phyloP scores from a whole-genome alignment of 2,888 invertebrate genomes.

The Calliphora vomitoria region DNA sequence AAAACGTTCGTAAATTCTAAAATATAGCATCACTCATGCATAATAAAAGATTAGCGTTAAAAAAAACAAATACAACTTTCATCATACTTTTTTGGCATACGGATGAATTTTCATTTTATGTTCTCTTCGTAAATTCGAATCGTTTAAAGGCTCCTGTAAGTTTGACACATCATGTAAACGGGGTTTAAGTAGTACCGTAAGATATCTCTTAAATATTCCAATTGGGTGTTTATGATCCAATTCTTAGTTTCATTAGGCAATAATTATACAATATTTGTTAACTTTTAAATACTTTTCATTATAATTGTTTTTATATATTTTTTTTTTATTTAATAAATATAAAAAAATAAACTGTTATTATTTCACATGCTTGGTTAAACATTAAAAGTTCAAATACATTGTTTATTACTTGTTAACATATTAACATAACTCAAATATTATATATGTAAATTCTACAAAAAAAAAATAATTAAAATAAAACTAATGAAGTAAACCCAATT shows the following conservation, averaged over 20 bases:
- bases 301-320: background rate
- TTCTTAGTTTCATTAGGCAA: background rate
- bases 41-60: no score
- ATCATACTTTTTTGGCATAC: no score
- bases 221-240: background rate
- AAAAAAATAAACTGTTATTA: background rate
- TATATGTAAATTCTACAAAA: background rate
- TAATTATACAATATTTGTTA: background rate
- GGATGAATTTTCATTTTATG: no score
- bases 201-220: background rate
- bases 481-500: no score
- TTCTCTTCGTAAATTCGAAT: no score
- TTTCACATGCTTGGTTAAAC: slow-evolving; percentile 9
- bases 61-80: no score
- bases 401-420: background rate
- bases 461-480: no score
- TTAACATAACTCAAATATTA: background rate
- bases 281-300: background rate
- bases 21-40: no score
- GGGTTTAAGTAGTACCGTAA: no score
- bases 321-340: background rate
- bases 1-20: no score
- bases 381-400: background rate
- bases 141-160: no score
- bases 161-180: no score